Evolutionary conservation across 2,113 vertebrate genomes (phyloP).

Genomic region (Pygoscelis antarcticus): DNA sequence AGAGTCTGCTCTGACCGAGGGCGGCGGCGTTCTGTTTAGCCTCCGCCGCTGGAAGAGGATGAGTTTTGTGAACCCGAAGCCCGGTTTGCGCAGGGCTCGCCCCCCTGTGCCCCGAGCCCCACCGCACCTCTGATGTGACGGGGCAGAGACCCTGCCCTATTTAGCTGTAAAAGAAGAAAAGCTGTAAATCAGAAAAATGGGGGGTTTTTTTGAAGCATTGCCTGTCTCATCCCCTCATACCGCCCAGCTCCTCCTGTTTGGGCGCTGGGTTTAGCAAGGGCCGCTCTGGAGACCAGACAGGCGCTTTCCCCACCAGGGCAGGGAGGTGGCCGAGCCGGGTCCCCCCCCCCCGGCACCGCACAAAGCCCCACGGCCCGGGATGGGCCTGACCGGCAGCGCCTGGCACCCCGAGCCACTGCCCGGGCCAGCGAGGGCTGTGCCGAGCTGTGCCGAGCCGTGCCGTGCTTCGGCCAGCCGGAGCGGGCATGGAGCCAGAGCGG

Average conservation of each 20-base stretch:
- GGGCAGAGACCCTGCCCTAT: neutral
- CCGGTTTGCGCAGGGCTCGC: accelerated
- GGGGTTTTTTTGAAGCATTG: too few species aligned
- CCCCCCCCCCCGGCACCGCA: neutral
- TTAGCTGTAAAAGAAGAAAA: neutral
- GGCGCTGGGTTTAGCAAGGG: neutral
- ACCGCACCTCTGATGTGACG: accelerated
- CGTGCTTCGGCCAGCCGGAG: too few species aligned
- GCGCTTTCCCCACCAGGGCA: neutral
- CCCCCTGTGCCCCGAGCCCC: neutral
- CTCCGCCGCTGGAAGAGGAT: neutral
- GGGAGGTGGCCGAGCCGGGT: accelerated
- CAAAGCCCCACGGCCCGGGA: neutral
- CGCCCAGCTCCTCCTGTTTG: too few species aligned
- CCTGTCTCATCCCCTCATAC: too few species aligned
- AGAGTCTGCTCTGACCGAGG: accelerated
- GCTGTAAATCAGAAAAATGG: neutral
- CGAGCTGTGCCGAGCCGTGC: neutral
- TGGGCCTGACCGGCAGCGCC: neutral
- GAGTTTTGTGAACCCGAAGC: neutral
- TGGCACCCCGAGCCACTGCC: neutral
- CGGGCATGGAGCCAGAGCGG: accelerated
- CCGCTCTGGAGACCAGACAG: too few species aligned
- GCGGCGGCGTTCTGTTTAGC: neutral
- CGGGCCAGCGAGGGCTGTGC: neutral